Percentiles rank a stretch among this genome's conserved stretches.
These are phyloP conservation scores for Cuniculus paca DNA, from an alignment of 2,797 vertebrate species.

Conservation along the genomic window DNA sequence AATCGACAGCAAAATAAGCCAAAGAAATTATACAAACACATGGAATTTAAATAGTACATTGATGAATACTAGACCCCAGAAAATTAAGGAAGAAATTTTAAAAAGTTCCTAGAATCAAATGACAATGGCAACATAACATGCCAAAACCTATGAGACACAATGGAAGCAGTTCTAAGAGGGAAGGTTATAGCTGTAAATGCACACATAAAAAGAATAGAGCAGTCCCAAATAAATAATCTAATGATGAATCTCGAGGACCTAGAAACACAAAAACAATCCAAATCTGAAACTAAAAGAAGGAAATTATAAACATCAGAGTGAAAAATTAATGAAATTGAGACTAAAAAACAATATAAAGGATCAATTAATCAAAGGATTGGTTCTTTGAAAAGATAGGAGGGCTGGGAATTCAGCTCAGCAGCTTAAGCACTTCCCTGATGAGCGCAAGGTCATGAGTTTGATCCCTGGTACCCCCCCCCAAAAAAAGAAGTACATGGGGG, in stretches of 20 bases:
- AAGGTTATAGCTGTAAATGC: neutral
- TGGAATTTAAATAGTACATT: neutral
- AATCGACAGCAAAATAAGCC: neutral
- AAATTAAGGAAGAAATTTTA: neutral
- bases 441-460: no score
- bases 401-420: no score
- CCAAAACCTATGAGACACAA: neutral
- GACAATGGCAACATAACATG: neutral
- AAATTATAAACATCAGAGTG: neutral
- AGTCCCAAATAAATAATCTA: neutral
- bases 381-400: neutral
- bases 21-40: neutral
- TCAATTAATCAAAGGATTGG: neutral
- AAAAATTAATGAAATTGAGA: neutral
- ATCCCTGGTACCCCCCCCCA: no score
- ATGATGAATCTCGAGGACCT: neutral
- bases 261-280: neutral
- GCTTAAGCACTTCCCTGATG: no score
- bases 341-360: neutral
- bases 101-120: neutral
- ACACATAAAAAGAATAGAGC: neutral
- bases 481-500: no score
- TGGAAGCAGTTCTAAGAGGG: neutral
- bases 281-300: neutral
- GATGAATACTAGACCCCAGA: neutral